phyloP scores from a whole-genome alignment of 1,140 invertebrate species.

The Zaprionus gabonicus region DNA sequence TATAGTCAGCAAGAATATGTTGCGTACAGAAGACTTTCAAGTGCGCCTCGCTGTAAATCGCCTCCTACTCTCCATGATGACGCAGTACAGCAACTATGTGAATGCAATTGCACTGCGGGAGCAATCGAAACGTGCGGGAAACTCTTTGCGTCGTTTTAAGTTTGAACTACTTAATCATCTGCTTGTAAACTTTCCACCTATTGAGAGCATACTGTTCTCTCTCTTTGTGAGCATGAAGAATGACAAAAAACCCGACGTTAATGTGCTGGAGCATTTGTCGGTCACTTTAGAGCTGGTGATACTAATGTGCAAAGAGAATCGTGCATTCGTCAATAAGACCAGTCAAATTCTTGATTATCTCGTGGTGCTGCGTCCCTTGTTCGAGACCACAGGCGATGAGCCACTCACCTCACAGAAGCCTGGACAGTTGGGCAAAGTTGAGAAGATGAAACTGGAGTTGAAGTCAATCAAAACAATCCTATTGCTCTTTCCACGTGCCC shows the following conservation, averaged over 20 bases:
- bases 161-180: conserved; percentile 83
- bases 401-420: conserved; percentile 2
- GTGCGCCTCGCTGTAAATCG: conserved; percentile 51
- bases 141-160: conserved; percentile 72
- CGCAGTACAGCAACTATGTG: conserved; percentile 78
- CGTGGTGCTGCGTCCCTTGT: conserved; percentile 70
- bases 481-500: conserved; percentile 86
- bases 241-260: conserved; percentile 9
- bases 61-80: conserved; percentile 75
- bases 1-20: conserved; percentile 48
- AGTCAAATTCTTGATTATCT: conserved; percentile 79
- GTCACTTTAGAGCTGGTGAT: conserved; percentile 72
- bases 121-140: conserved; percentile 67
- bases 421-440: conserved; percentile 27
- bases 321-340: conserved; percentile 78
- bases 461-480: conserved; percentile 88
- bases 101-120: conserved; percentile 58
- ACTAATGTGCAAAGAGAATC: conserved; percentile 76
- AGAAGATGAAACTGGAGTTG: conserved; percentile 86
- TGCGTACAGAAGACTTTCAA: conserved; percentile 32
- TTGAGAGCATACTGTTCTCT: conserved; percentile 70
- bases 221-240: conserved; percentile 61
- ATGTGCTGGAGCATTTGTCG: conserved; percentile 73
- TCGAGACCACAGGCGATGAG: conserved; percentile 59
- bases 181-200: conserved; percentile 71